These are phyloP conservation scores for Eristalis arbustorum DNA, from an alignment of 2,888 invertebrate genomes.

Conservation along the genomic window DNA sequence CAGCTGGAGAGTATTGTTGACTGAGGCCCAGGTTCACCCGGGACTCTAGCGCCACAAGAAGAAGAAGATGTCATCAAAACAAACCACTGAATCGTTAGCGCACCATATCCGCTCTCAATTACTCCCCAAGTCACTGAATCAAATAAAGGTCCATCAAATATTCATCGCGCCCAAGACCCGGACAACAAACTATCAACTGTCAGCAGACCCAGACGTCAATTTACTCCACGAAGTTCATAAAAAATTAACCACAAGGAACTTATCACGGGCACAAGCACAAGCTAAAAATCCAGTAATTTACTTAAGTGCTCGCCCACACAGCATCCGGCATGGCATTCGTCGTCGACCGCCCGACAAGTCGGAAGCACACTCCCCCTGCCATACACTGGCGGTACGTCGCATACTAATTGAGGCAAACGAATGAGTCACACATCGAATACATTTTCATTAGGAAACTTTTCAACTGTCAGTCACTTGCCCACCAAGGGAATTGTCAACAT, in stretches of 20 bases:
- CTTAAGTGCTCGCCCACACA: conserved; percentile 18
- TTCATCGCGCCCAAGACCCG: background rate
- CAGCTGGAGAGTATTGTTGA: too few relatives aligned
- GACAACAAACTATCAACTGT: background rate
- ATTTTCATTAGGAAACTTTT: conserved; percentile 21
- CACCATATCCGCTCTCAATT: background rate
- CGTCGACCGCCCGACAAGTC: background rate
- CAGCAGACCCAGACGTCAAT: background rate
- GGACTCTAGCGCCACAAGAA: too few relatives aligned
- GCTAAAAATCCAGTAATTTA: conserved; percentile 16
- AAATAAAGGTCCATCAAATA: background rate
- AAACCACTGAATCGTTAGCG: background rate
- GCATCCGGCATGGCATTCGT: background rate
- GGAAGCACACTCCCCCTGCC: background rate
- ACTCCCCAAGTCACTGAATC: background rate
- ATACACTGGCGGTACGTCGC: background rate
- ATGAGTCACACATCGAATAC: background rate
- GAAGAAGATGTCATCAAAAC: too few relatives aligned
- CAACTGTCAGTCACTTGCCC: background rate
- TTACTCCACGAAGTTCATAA: background rate
- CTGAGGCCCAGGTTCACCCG: too few relatives aligned
- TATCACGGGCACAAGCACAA: background rate
- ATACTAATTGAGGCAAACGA: background rate
- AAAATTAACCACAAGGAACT: conserved; percentile 27
- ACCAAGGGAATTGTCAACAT: background rate